A percentile compares a stretch with the other conserved stretches of the same genome.
Evolutionary conservation across 2,113 vertebrate species (phyloP).

Genomic region (Ameiurus melas): DNA sequence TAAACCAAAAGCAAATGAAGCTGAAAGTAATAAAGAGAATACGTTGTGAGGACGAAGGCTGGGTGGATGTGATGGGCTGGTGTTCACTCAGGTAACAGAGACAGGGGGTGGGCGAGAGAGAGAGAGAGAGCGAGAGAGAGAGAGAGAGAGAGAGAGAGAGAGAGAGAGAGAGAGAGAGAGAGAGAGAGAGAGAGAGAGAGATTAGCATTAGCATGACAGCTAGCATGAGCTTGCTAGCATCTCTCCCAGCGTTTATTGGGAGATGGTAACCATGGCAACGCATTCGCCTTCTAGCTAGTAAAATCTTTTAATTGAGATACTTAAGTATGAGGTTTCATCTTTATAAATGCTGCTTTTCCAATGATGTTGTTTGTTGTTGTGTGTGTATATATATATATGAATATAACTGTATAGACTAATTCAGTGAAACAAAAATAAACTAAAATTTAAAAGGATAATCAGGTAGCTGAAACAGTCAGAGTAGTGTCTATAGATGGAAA

Average conservation of each 20-base stretch:
- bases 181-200: background rate
- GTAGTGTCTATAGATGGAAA: background rate
- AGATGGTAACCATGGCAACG: conserved; percentile 14
- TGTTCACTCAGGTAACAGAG: background rate
- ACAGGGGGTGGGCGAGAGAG: background rate
- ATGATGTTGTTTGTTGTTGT: too few relatives aligned
- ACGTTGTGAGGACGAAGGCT: background rate
- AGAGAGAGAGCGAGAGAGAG: conserved; percentile 11
- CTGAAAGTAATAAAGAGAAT: background rate
- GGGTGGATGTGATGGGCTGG: background rate
- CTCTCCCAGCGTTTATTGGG: background rate
- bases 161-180: conserved; percentile 1
- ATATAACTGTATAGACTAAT: background rate
- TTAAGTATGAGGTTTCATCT: background rate
- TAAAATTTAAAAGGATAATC: background rate
- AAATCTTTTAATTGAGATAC: background rate
- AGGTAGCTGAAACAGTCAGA: background rate
- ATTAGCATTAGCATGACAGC: conserved; percentile 4
- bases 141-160: background rate
- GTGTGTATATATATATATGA: background rate
- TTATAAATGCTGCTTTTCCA: background rate
- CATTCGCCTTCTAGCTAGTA: background rate
- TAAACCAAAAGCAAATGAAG: background rate
- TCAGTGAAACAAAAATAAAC: background rate
- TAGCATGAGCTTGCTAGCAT: background rate